Percentiles rank a stretch among this genome's conserved stretches.
phyloP scores from a whole-genome alignment of 2,797 vertebrate species.

The Graptemys geographica region DNA sequence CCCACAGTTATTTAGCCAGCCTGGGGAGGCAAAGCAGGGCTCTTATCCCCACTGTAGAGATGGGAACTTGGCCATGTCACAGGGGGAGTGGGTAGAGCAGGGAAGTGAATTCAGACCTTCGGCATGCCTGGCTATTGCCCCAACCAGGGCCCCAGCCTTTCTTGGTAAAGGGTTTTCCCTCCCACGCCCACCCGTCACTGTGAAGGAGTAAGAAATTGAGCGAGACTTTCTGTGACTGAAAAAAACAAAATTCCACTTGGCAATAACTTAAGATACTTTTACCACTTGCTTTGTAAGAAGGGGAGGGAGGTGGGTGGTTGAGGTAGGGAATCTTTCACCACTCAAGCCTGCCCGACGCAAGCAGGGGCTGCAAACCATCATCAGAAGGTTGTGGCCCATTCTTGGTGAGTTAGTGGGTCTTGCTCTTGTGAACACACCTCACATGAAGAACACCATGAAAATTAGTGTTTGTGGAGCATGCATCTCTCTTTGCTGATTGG shows the following conservation, averaged over 20 bases:
- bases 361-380: neutral
- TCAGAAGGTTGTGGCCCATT: neutral
- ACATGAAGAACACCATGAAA: neutral
- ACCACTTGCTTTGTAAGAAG: neutral
- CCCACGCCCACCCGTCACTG: neutral
- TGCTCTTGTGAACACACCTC: neutral
- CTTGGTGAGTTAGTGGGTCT: neutral
- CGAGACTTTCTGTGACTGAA: neutral
- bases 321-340: neutral
- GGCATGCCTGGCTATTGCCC: neutral
- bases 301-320: neutral
- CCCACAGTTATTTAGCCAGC: neutral
- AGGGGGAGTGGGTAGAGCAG: neutral
- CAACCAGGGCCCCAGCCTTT: neutral
- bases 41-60: neutral
- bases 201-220: neutral
- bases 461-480: neutral
- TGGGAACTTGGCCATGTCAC: neutral
- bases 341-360: neutral
- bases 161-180: neutral
- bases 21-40: neutral
- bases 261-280: neutral
- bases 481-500: neutral
- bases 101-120: neutral
- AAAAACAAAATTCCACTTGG: neutral